phyloP scores from a whole-genome alignment of 2,797 vertebrate species.

The Phalanger gymnotis region DNA sequence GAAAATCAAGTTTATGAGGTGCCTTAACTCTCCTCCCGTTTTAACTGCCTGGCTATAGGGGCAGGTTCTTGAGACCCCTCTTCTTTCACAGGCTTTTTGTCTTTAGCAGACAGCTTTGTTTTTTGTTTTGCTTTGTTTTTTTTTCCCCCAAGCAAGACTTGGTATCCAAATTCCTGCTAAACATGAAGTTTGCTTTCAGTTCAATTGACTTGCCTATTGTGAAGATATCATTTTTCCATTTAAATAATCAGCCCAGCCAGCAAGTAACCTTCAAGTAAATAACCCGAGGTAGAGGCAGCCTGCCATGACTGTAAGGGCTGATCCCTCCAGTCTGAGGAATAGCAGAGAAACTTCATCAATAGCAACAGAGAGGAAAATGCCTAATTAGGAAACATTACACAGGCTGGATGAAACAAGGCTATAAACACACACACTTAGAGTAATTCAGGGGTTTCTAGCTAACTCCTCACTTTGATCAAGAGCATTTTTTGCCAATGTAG shows the following conservation, averaged over 20 bases:
- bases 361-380: constrained; percentile 42
- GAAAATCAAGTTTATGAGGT: constrained; percentile 39
- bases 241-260: constrained; percentile 64
- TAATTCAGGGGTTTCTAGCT: not conserved
- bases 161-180: constrained; percentile 30
- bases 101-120: constrained; percentile 11
- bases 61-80: not conserved
- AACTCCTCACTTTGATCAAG: constrained; percentile 28
- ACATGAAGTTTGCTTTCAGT: constrained; percentile 20
- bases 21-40: constrained; percentile 32
- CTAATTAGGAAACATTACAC: constrained; percentile 66
- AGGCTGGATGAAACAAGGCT: constrained; percentile 56
- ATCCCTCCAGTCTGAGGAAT: constrained; percentile 64
- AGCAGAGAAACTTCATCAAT: constrained; percentile 57
- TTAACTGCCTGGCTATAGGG: constrained; percentile 51
- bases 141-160: not conserved
- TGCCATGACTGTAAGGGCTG: not conserved
- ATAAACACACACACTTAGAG: constrained; percentile 47
- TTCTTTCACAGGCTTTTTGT: constrained; percentile 14
- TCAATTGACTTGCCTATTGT: constrained; percentile 43
- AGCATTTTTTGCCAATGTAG: constrained; percentile 11
- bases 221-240: constrained; percentile 51
- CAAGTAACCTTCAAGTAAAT: constrained; percentile 57
- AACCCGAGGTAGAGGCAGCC: constrained; percentile 50
- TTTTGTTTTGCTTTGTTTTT: not conserved